phyloP scores from a whole-genome alignment of 92 coral and sea anemone genomes.

The Bergia sp. region DNA sequence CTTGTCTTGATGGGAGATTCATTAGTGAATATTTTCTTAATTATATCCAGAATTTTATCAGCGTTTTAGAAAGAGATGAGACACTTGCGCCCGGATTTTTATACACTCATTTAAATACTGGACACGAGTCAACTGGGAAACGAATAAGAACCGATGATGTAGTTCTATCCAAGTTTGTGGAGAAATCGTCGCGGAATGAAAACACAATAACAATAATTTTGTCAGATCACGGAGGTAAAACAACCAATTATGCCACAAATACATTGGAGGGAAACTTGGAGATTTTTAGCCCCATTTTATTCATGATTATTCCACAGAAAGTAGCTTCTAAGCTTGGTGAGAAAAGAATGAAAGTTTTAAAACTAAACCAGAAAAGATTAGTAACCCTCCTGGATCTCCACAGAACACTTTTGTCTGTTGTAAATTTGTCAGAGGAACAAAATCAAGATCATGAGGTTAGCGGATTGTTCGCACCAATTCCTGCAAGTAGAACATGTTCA shows the following conservation, averaged over 20 bases:
- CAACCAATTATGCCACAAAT: conserved; percentile 73
- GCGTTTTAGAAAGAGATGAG: conserved; percentile 53
- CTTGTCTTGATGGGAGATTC: conserved; percentile 78
- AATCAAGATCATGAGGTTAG: conserved; percentile 35
- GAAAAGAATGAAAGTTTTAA: conserved; percentile 66
- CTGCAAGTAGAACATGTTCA: conserved; percentile 90
- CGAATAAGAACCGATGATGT: conserved; percentile 84
- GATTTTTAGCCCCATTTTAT: conserved; percentile 85
- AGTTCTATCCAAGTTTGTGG: conserved; percentile 65
- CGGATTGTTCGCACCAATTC: conserved; percentile 75
- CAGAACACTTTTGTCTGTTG: conserved; percentile 60
- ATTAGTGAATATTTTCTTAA: conserved; percentile 72
- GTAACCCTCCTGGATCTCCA: conserved; percentile 76
- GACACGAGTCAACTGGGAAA: conserved; percentile 82
- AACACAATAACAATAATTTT: conserved; percentile 81
- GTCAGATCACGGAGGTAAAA: conserved; percentile 95
- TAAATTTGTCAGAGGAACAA: conserved; percentile 24
- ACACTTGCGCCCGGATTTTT: conserved; percentile 66
- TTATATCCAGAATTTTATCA: conserved; percentile 62
- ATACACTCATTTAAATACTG: conserved; percentile 88
- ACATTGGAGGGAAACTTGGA: conserved; percentile 82
- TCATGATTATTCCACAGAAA: conserved; percentile 86
- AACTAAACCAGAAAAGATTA: conserved; percentile 77
- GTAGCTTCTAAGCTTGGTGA: conserved; percentile 78
- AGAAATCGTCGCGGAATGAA: conserved; percentile 62